Evolutionary conservation across 1,140 invertebrate species (phyloP).

Genomic region (Drosophila nebulosa): DNA sequence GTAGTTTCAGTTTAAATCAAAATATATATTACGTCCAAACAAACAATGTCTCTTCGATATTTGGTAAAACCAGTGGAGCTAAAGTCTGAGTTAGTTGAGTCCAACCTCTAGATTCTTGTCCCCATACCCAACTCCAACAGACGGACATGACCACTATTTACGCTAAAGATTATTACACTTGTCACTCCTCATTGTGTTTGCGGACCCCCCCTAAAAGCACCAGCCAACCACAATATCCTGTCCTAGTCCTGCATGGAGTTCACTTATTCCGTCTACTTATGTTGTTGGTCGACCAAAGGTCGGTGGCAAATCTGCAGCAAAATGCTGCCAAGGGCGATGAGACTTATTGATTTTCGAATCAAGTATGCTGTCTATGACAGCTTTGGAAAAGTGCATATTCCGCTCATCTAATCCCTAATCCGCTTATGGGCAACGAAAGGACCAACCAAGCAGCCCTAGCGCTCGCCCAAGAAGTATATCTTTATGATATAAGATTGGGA

Average conservation of each 20-base stretch:
- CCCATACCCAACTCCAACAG: not conserved
- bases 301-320: constrained; percentile 10
- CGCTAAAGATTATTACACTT: constrained; percentile 49
- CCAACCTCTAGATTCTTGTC: not conserved
- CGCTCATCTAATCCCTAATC: constrained; percentile 19
- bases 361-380: constrained; percentile 14
- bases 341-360: constrained; percentile 16
- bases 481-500: not conserved
- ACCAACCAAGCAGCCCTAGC: not conserved
- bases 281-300: constrained; percentile 11
- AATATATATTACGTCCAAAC: no score
- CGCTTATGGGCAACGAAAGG: constrained; percentile 9
- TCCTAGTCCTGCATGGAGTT: not conserved
- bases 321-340: constrained; percentile 9
- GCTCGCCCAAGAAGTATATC: not conserved
- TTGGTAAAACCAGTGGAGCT: no score
- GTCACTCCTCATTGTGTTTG: constrained; percentile 31
- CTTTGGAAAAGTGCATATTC: not conserved
- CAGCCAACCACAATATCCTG: not conserved
- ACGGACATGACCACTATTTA: not conserved
- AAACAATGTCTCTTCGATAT: no score
- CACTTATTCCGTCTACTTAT: constrained; percentile 27
- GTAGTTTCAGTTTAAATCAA: no score
- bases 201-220: not conserved
- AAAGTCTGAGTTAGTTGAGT: no score